Conservation (phyloP, 1,140 invertebrate genomes). For the Hycleus phaleratus region DNA sequence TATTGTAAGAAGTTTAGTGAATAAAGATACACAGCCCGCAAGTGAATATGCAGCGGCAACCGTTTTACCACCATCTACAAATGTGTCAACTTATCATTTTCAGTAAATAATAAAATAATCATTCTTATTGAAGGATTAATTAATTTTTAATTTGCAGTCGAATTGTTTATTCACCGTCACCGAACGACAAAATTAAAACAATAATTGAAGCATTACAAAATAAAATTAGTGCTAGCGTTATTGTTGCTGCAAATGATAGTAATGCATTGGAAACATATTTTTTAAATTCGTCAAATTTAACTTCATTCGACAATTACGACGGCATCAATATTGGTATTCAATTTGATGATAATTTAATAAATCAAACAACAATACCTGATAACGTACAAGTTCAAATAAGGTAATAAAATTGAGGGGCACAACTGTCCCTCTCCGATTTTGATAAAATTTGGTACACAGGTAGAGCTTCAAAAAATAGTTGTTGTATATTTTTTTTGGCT, state of each 20-base stretch:
- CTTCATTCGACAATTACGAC: constrained; percentile 34
- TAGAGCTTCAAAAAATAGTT: too few species aligned
- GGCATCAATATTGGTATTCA: constrained; percentile 36
- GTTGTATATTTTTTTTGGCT: too few species aligned
- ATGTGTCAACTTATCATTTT: background rate
- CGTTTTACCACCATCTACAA: constrained; percentile 4
- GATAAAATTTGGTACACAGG: too few species aligned
- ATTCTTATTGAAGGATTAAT: background rate
- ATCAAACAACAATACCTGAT: constrained; percentile 41
- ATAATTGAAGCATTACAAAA: constrained; percentile 1
- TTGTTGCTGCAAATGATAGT: background rate
- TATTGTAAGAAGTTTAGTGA: constrained; percentile 49
- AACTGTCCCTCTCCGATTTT: too few species aligned
- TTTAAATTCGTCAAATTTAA: constrained; percentile 38
- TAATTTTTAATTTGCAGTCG: background rate
- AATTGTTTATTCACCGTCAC: constrained; percentile 7
- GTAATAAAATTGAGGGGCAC: background rate
- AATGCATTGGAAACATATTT: constrained; percentile 40
- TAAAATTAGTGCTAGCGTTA: background rate
- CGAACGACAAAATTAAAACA: background rate
- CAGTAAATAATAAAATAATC: too few species aligned
- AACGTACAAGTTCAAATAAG: constrained; percentile 49
- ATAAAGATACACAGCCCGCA: constrained; percentile 29
- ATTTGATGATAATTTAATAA: constrained; percentile 44
- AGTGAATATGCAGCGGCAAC: constrained; percentile 28